Conservation (phyloP, 2,888 invertebrate species). For the Atrina japonica region DNA sequence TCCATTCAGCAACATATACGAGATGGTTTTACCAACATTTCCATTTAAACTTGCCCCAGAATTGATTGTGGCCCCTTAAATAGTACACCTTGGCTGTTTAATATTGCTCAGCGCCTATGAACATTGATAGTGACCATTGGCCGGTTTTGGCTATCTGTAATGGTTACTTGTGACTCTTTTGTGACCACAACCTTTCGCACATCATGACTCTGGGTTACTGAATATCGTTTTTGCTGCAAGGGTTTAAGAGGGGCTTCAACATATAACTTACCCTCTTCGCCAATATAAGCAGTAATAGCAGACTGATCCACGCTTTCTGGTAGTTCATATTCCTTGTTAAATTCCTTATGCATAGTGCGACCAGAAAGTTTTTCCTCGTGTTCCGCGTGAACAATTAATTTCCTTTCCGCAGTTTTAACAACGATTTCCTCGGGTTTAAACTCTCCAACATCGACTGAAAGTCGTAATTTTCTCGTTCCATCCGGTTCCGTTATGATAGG, state of each 20-base stretch:
- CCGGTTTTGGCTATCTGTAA: constrained; percentile 68
- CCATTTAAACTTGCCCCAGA: too few species aligned
- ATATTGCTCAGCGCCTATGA: constrained; percentile 61
- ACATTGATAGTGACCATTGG: constrained; percentile 76
- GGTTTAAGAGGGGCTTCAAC: constrained; percentile 79
- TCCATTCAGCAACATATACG: too few species aligned
- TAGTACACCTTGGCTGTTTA: too few species aligned
- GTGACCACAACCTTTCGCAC: constrained; percentile 72
- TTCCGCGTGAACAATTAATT: constrained; percentile 77
- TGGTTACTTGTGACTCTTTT: constrained; percentile 74
- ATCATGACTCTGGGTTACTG: constrained; percentile 74
- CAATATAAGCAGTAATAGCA: constrained; percentile 77
- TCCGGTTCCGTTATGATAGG: constrained; percentile 76
- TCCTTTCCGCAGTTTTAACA: constrained; percentile 79
- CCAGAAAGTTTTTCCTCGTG: constrained; percentile 78
- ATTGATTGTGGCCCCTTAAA: too few species aligned
- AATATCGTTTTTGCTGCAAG: constrained; percentile 62
- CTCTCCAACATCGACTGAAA: constrained; percentile 77
- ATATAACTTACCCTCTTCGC: constrained; percentile 77
- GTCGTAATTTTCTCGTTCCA: constrained; percentile 70
- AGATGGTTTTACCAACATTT: too few species aligned
- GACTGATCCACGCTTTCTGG: constrained; percentile 79
- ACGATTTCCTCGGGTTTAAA: constrained; percentile 78
- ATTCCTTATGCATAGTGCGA: constrained; percentile 78
- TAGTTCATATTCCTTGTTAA: constrained; percentile 80